Evolutionary conservation across 1,140 invertebrate species (phyloP).

Genomic region (Papilio glaucus): DNA sequence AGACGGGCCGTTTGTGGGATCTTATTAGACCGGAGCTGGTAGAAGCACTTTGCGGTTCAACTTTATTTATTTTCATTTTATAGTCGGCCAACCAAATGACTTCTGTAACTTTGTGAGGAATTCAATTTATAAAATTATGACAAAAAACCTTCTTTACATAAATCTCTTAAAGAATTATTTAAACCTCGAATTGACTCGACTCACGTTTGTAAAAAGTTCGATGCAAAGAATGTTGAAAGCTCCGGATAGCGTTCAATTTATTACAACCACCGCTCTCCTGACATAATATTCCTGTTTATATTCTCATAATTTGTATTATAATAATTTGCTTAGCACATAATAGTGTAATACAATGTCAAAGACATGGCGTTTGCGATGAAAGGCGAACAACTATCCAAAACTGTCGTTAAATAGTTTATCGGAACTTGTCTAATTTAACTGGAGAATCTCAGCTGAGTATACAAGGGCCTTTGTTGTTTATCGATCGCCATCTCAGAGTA

Average conservation of each 20-base stretch:
- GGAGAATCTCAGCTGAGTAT: not conserved
- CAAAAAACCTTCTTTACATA: not conserved
- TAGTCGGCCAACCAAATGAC: slow-evolving; percentile 12
- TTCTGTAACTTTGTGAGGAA: slow-evolving; percentile 12
- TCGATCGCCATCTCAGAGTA: not conserved
- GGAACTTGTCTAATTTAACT: not conserved
- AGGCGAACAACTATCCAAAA: not conserved
- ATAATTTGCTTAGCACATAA: too few relatives aligned
- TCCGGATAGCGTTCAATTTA: too few relatives aligned
- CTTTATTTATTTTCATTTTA: slow-evolving; percentile 20
- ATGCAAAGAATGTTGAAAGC: too few relatives aligned
- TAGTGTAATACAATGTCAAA: too few relatives aligned
- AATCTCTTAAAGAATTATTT: not conserved
- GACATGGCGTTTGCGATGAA: not conserved
- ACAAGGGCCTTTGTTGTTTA: not conserved
- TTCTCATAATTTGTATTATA: too few relatives aligned
- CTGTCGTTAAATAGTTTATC: slow-evolving; percentile 11
- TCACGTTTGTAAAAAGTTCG: too few relatives aligned
- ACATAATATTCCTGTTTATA: too few relatives aligned
- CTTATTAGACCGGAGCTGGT: not conserved
- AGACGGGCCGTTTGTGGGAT: slow-evolving; percentile 1
- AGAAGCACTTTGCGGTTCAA: not conserved
- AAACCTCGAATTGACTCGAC: too few relatives aligned
- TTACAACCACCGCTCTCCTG: too few relatives aligned
- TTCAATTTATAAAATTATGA: slow-evolving; percentile 1